Evolutionary conservation across 2,797 vertebrate species (phyloP).

Genomic region (Furcifer pardalis): DNA sequence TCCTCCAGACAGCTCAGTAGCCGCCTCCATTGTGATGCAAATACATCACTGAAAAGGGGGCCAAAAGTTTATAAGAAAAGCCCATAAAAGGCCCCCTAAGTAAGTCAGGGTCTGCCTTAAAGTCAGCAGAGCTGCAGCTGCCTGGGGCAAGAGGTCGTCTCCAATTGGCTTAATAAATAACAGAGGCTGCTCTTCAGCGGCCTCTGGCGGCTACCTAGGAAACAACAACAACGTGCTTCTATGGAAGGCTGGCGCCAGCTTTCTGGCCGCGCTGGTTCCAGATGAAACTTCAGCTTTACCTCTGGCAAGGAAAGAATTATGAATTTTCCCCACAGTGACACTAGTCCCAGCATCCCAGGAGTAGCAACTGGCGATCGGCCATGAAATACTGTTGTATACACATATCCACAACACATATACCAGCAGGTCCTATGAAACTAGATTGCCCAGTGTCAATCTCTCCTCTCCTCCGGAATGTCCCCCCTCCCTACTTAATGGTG

Average conservation of each 20-base stretch:
- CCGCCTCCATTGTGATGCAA: slow-evolving; percentile 14
- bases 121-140: not conserved
- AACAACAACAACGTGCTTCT: not conserved
- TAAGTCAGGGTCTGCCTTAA: not conserved
- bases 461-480: not conserved
- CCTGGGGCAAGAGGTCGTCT: not conserved
- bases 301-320: not conserved
- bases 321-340: no score
- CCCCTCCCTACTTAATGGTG: not conserved
- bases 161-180: no score
- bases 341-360: not conserved
- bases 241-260: not conserved
- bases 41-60: not conserved
- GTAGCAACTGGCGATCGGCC: not conserved
- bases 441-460: not conserved
- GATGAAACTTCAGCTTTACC: not conserved
- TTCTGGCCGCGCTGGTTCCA: not conserved
- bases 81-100: not conserved
- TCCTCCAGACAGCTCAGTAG: not conserved
- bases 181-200: not conserved
- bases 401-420: not conserved
- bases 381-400: not conserved
- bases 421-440: not conserved
- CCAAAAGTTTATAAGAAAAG: not conserved
- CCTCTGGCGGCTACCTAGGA: slow-evolving; percentile 8